A percentile compares a stretch with the other conserved stretches of the same genome.
Evolutionary conservation across 2,888 invertebrate species (phyloP).

Genomic region (Tachina lurida): DNA sequence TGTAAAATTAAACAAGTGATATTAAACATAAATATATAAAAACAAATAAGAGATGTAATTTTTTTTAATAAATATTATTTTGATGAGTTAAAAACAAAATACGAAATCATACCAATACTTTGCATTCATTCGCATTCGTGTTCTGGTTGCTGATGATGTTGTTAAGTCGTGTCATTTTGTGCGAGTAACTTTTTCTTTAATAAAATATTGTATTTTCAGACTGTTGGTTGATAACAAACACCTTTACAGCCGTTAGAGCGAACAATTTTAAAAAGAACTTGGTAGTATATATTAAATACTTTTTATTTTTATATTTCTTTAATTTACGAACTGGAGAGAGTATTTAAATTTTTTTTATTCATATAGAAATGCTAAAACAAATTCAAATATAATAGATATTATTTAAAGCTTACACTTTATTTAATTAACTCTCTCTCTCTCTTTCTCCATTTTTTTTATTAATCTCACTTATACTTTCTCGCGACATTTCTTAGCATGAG

Average conservation of each 20-base stretch:
- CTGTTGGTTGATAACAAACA: slow-evolving; percentile 63
- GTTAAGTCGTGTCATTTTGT: slow-evolving; percentile 72
- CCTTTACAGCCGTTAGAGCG: slow-evolving; percentile 48
- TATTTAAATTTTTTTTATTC: slow-evolving; percentile 16
- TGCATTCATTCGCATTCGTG: slow-evolving; percentile 79
- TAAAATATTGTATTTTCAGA: slow-evolving; percentile 46
- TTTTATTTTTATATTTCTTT: slow-evolving; percentile 38
- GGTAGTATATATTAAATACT: slow-evolving; percentile 17
- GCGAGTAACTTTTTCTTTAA: slow-evolving; percentile 42
- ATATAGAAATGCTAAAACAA: slow-evolving; percentile 16
- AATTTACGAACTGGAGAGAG: slow-evolving; percentile 25
- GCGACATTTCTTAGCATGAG: slow-evolving; percentile 11
- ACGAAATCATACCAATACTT: slow-evolving; percentile 82
- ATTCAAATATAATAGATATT: slow-evolving; percentile 22
- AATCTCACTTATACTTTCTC: slow-evolving; percentile 9
- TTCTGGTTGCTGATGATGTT: slow-evolving; percentile 71
- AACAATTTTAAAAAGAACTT: slow-evolving; percentile 23
- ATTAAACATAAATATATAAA: slow-evolving; percentile 61
- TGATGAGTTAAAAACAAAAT: slow-evolving; percentile 79
- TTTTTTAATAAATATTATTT: slow-evolving; percentile 58
- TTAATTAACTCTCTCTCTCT: slow-evolving; percentile 30
- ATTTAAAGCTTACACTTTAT: slow-evolving; percentile 38
- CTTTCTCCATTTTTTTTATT: not conserved
- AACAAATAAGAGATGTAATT: slow-evolving; percentile 58
- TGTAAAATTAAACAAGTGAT: slow-evolving; percentile 44